Evolutionary conservation across 2,888 invertebrate genomes (phyloP).

Genomic region (Cheilosia soror): DNA sequence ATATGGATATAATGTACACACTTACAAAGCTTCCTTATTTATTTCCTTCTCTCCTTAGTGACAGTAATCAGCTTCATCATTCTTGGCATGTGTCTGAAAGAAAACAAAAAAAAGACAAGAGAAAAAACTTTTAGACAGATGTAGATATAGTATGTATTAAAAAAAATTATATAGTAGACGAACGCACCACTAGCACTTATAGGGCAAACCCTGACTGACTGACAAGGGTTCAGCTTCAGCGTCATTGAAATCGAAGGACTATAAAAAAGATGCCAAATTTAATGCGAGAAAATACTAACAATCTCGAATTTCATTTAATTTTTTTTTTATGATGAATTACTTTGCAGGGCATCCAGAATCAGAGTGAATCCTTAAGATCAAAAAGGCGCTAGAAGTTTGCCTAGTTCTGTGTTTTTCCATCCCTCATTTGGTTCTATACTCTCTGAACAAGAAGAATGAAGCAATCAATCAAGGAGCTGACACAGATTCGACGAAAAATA

Average conservation of each 20-base stretch:
- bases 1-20: neutral
- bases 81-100: slow-evolving; percentile 58
- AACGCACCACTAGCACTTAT: slow-evolving; percentile 10
- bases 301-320: slow-evolving; percentile 66
- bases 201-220: slow-evolving; percentile 1
- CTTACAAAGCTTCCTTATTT: slow-evolving; percentile 40
- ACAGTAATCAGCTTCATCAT: slow-evolving; percentile 58
- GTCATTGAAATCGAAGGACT: slow-evolving; percentile 48
- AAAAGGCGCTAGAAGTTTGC: slow-evolving; percentile 45
- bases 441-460: slow-evolving; percentile 46
- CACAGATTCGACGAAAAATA: slow-evolving; percentile 64
- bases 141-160: slow-evolving; percentile 15
- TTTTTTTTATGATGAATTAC: slow-evolving; percentile 53
- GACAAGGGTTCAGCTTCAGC: slow-evolving; percentile 55
- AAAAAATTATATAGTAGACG: neutral
- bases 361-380: slow-evolving; percentile 41
- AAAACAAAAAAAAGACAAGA: slow-evolving; percentile 21
- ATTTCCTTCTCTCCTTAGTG: slow-evolving; percentile 33
- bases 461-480: slow-evolving; percentile 66
- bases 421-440: neutral
- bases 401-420: slow-evolving; percentile 29
- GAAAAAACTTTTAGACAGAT: slow-evolving; percentile 10
- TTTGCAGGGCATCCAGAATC: neutral
- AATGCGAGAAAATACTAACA: slow-evolving; percentile 50
- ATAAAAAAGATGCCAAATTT: slow-evolving; percentile 55